Evolutionary conservation across 2,888 invertebrate species (phyloP), one percentile per base, ranked within the genome.

Genomic region (Trichogramma dendrolimi): DNA sequence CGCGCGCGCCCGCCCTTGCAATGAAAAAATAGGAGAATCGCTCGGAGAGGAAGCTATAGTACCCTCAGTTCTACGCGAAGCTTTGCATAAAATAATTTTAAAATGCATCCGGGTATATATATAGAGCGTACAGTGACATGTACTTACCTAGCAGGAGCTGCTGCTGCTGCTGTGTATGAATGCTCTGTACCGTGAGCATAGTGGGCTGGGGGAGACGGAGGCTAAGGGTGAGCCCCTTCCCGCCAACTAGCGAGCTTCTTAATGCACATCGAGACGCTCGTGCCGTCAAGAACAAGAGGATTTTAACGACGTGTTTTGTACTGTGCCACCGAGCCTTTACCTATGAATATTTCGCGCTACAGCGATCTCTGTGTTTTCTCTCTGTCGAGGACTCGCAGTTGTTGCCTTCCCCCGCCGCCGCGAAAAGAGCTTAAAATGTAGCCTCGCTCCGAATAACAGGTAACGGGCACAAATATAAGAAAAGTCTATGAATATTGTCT

Each of bases 21-120:
- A 27, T 27, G 27, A 27, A 27, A 27, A 27, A 27, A 27, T 27
- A 27, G 27, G 27, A 27, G 27, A 27, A 27, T 27, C 27, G 27
- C 27, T 27, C 27, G 27, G 3, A 27, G 27, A 27, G 27, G 3
- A 27, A 27, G 27, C 27, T 27, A 27, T 27, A 27, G 27, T 27
- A 27, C 27, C 27, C 27, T 27, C 27, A 2, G 27, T 27, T 27
- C 27, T 27, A 27, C 27, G 27, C 27, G 2, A 64, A 69, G 61
- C 67, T 71, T 70, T 69, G 66, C 69, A 69, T 69, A 67, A 66
- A 70, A 69, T 71, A 69, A 69, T 70, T 72, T 71, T 67, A 67
- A 70, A 71, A 72, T 70, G 63, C 67, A 67, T 67, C 65, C 58
- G 60, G 54, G 65, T 46, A 59, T 53, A 62, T 64, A 59, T 58